Base-by-base conservation (phyloP, 2,888 invertebrate species). In the Dusona sp. region DNA sequence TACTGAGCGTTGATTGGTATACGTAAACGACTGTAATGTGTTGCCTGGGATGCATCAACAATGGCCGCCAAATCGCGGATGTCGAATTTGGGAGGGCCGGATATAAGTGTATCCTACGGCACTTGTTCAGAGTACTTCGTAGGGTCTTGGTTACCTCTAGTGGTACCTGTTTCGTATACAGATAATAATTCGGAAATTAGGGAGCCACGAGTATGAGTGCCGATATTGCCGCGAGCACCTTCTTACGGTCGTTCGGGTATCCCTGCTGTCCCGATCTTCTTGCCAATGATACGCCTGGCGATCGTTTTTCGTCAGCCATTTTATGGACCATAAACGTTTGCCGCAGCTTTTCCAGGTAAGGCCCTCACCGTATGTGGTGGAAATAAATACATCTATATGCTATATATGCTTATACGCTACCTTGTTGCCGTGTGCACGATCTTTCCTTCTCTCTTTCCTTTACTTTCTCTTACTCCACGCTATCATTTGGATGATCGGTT, bases 301-400 rank as follows among this genome's bases (percentile, higher is more conserved):
- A 64, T 87, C 81, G 80, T 87, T 88, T 81, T 84, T 88, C 87
- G 87, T 87, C 87, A 83, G 86, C 87, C 89, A 89, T 89, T 89
- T 89, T 89, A 89, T 88, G 89, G 85, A 79, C 87, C 87, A 87
- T 89, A 88, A 89, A 89, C 88, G 84, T 83, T 89, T 81, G 86
- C 89, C 81, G 83, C 72, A 79, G 86, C 87, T 88, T 89, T 88
- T 88, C 88, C 88, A 88, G 79, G 88, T 88, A 89, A 81, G 73
- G 83, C 84, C 83, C 80, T 67, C 82, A 70, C 84, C 77, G 75
- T 87, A 83, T 84, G 87, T 82, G 82, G 45, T 81, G 73, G 82
- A 85, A 85, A 85, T 87, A 83, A 87, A 89, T 88, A 87, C 78
- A 87, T 88, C 78, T 81, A 80, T 61, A 64, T 75, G 61, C 64